Conservation (phyloP, 1,140 invertebrate species). For the Prorops nasuta region DNA sequence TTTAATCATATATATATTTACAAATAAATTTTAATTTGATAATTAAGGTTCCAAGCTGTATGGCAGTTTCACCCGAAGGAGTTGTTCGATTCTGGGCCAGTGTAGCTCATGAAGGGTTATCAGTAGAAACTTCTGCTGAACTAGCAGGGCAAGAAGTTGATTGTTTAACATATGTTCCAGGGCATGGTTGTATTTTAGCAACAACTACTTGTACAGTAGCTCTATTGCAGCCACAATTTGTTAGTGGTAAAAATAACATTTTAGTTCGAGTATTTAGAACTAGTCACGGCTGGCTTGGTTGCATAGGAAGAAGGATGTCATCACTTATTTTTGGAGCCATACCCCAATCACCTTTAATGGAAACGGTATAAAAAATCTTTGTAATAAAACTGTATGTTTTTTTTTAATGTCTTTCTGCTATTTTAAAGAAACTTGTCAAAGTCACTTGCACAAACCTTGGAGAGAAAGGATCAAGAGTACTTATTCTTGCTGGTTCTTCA, state of each 20-base stretch:
- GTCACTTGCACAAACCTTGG: conserved; percentile 53
- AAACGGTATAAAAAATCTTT: conserved; percentile 68
- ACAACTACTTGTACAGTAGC: conserved; percentile 90
- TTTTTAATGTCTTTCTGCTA: conserved; percentile 4
- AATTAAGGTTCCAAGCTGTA: conserved; percentile 72
- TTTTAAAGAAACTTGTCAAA: conserved; percentile 63
- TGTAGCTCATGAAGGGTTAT: conserved; percentile 82
- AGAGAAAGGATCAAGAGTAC: conserved; percentile 58
- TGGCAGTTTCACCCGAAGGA: conserved; percentile 93
- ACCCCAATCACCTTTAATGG: conserved; percentile 66
- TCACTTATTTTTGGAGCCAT: conserved; percentile 86
- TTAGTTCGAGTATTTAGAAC: conserved; percentile 70
- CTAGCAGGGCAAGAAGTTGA: conserved; percentile 80
- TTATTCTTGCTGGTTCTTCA: conserved; percentile 66
- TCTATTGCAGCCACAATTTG: conserved; percentile 66
- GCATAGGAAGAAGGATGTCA: conserved; percentile 79
- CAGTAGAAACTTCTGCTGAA: conserved; percentile 81
- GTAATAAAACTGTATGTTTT: neutral
- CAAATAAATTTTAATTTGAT: neutral
- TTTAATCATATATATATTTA: conserved; percentile 3
- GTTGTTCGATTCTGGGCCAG: conserved; percentile 87
- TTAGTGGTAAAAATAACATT: conserved; percentile 66
- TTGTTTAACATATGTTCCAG: conserved; percentile 67
- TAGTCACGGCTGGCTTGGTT: conserved; percentile 83
- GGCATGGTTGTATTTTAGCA: conserved; percentile 77